Evolutionary conservation across 2,888 invertebrate genomes (phyloP), one percentile per base, ranked within the genome.

Genomic region (Anoplius nigerrimus): DNA sequence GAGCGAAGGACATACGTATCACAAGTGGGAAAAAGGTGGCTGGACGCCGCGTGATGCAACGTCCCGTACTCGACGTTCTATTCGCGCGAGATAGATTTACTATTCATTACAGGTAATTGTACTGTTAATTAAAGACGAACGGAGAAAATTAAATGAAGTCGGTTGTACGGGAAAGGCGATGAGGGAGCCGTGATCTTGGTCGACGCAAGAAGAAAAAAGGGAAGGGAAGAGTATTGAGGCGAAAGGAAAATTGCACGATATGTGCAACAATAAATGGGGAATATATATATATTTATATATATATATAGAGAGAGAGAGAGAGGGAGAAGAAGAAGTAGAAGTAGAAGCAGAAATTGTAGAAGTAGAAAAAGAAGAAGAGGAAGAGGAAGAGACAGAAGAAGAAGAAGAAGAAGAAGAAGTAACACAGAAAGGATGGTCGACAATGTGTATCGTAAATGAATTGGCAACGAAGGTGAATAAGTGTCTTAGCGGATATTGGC

Each of bases 401-500:
- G n/a, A n/a, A n/a, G n/a, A n/a, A 74, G 72, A 69, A 69, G 68
- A 71, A 55, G 11, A 34, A 34, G 34, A 34, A 34, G 57, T 65
- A 56, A 55, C 55, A 51, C 48, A 48, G 58, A 62, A 55, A 46
- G 63, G 64, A 67, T 69, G 71, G 60, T 71, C 59, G 20, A 65
- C 60, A 60, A 21, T 71, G 58, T 54, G 71, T 34, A 13, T 34
- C 11, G 34, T 34, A 11, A 34, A 34, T 74, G 62, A 62, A 74
- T 68, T 69, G 74, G 72, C 67, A 77, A 78, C 66, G 71, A 76
- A 71, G 76, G 67, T 76, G 76, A 76, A 69, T 78, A 79, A 72
- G 71, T 78, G 79, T 77, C 83, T 79, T 81, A 34, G 34, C 76
- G 74, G 79, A 66, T 60, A 82, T 86, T 86, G 86, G 85, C 86